Conservation (phyloP, 2,888 invertebrate species). For the Morinoia aosen region DNA sequence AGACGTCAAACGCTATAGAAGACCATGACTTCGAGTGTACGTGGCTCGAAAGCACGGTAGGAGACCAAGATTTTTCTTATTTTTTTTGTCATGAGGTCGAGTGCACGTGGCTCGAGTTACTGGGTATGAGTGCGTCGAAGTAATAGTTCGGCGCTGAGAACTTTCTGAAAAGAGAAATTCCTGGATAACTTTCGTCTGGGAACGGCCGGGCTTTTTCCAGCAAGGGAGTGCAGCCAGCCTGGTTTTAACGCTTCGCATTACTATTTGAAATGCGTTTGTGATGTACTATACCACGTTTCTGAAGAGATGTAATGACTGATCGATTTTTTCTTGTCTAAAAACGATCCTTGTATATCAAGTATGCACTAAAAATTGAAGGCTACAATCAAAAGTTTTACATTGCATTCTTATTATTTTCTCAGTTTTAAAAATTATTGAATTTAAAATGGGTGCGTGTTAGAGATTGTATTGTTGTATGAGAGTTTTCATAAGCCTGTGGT, state of each 20-base stretch:
- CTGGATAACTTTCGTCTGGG: conserved; percentile 30
- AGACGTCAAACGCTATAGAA: neutral
- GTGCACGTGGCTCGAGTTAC: neutral
- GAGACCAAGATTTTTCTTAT: too few species aligned
- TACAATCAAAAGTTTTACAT: too few species aligned
- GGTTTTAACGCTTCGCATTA: neutral
- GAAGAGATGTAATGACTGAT: neutral
- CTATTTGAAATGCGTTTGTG: neutral
- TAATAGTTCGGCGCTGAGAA: neutral
- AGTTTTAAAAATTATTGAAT: too few species aligned
- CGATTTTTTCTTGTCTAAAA: too few species aligned
- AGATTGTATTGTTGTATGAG: too few species aligned
- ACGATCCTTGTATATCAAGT: neutral
- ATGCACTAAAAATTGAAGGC: neutral
- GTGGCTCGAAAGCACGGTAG: neutral
- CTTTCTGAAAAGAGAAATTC: conserved; percentile 44
- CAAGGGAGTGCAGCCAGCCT: neutral
- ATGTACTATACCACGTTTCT: neutral
- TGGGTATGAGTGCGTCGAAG: neutral
- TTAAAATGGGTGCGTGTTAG: too few species aligned
- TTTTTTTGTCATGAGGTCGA: neutral
- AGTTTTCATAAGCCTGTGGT: neutral
- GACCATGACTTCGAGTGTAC: neutral
- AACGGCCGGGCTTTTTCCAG: conserved; percentile 1
- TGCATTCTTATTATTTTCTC: too few species aligned